Conservation (phyloP, 2,797 vertebrate species). For the Falco berigora region DNA sequence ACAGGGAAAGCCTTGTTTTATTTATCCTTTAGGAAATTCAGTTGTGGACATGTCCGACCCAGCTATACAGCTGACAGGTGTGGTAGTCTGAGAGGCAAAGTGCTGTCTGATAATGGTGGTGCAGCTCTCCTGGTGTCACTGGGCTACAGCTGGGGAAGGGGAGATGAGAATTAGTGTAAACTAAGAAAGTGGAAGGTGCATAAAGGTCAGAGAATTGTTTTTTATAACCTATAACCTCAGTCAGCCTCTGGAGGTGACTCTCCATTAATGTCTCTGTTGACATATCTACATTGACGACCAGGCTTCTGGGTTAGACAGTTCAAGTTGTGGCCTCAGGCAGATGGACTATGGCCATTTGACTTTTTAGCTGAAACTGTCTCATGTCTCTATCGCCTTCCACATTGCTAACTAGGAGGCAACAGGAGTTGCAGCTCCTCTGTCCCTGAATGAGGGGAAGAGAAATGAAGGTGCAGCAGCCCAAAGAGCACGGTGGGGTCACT, state of each 20-base stretch:
- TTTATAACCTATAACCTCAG: neutral
- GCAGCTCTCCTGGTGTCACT: neutral
- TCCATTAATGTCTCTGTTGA: neutral
- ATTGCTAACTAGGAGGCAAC: neutral
- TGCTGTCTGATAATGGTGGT: neutral
- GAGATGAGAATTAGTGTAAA: neutral
- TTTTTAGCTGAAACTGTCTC: neutral
- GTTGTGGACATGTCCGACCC: neutral
- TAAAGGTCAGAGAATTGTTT: neutral
- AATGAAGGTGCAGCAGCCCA: neutral
- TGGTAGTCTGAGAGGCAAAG: neutral
- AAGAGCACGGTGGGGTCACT: accelerated
- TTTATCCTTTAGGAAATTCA: neutral
- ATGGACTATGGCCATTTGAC: neutral
- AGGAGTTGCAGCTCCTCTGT: neutral
- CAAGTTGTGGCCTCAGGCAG: neutral
- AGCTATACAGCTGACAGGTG: neutral
- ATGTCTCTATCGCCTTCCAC: neutral
- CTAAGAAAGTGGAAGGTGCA: neutral
- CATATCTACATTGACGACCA: accelerated
- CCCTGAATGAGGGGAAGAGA: neutral
- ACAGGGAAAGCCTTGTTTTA: neutral
- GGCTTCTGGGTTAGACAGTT: neutral
- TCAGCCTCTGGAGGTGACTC: neutral
- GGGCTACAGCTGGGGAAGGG: accelerated